Base-by-base conservation (phyloP, 2,113 vertebrate genomes). In the Cariama cristata region DNA sequence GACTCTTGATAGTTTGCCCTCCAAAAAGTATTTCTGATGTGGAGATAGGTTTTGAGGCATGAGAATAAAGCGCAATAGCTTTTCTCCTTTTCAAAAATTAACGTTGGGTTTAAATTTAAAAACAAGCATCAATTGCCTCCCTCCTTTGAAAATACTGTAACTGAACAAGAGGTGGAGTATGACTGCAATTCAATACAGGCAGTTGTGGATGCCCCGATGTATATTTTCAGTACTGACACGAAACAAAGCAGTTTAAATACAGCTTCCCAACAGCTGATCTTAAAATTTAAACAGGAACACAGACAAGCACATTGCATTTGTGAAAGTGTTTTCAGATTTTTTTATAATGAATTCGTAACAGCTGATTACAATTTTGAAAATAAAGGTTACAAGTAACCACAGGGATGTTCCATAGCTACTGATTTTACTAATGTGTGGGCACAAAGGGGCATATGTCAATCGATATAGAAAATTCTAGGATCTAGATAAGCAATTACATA, bases 281-380 rank as follows among this genome's bases (percentile, higher is more conserved):
- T 56, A 59, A 85, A 52, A 56, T 52, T 38, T 77, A 30, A 85
- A 55, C 22, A 83, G n/a, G 35, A 92, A 84, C 24, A 64, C 24
- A 55, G 21, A 53, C 6, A 66, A n/a, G 5, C 22, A 86, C 33
- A n/a, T 33, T 32, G 44, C 14, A 33, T 40, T 56, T 63, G 24
- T 66, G 38, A 55, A 83, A 92, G 30, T 16, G 16, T 32, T 59
- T 90, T 58, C 85, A 73, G 16, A 3, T 26, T 23, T 79, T 74
- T 66, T 42, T 16, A 45, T 71, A 86, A 56, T 32, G 4, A 79
- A 56, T 44, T 74, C 18, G 1, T 74, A 90, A 80, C 21, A 86
- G 38, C 5, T 27, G 28, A n/a, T 35, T 26, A 53, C n/a, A 66
- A 35, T 74, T 93, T 86, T 76, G 45, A 94, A 93, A 90, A 74